Conservation (phyloP, 2,113 vertebrate genomes). For the Piliocolobus tephrosceles region DNA sequence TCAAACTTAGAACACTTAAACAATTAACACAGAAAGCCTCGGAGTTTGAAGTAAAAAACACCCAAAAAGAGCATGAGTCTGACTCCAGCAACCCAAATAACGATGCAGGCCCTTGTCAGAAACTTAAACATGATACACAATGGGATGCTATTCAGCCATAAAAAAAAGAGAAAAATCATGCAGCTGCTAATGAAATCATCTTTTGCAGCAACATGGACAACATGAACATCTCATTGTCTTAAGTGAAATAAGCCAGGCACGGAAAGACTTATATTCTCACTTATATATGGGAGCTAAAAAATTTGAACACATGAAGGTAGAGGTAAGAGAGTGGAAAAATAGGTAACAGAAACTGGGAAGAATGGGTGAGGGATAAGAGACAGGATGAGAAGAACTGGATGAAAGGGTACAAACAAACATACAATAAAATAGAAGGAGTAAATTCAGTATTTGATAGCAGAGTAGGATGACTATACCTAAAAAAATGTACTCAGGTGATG, state of each 20-base stretch:
- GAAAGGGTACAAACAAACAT: no score
- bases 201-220: background rate
- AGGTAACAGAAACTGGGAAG: no score
- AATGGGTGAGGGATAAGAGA: no score
- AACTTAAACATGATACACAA: background rate
- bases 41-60: background rate
- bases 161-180: background rate
- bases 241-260: no score
- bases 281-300: background rate
- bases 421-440: no score
- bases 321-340: background rate
- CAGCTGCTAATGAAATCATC: no score
- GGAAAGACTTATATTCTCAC: background rate
- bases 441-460: no score
- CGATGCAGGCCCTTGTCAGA: background rate
- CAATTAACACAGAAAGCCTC: background rate
- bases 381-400: no score
- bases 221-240: no score
- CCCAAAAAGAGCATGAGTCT: background rate
- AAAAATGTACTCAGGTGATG: no score
- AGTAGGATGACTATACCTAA: no score
- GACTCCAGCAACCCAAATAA: background rate
- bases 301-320: background rate
- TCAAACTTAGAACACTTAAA: slow-evolving; percentile 6
- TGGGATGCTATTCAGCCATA: background rate